These are phyloP conservation scores for Apotomis turbidana DNA, from an alignment of 2,888 invertebrate species.

Conservation along the genomic window DNA sequence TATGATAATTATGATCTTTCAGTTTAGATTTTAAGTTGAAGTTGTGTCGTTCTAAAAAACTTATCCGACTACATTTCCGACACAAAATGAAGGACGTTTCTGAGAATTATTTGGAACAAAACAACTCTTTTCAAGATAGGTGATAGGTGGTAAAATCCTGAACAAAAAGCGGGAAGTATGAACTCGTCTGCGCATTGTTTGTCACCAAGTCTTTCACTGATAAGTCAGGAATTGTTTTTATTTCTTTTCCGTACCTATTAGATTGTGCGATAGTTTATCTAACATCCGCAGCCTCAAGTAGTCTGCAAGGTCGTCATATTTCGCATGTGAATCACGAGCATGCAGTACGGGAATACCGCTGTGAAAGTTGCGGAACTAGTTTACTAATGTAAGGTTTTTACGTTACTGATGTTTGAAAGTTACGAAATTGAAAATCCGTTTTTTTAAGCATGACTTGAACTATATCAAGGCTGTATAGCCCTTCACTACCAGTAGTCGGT, in stretches of 20 bases:
- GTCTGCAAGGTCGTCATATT: conserved; percentile 24
- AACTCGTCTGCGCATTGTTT: not conserved
- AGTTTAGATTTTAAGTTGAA: no score
- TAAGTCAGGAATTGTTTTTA: not conserved
- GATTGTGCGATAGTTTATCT: conserved; percentile 13
- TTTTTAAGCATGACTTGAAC: not conserved
- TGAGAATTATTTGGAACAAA: no score
- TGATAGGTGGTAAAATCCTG: no score
- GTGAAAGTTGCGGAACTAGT: conserved; percentile 30
- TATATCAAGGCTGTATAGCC: no score
- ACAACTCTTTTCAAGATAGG: no score
- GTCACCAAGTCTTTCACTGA: not conserved
- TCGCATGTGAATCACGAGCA: conserved; percentile 16
- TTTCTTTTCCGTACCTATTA: not conserved
- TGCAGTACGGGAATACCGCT: conserved; percentile 26
- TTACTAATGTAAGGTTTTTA: conserved; percentile 18
- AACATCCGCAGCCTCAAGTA: conserved; percentile 18
- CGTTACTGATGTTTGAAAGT: not conserved
- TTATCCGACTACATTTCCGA: no score
- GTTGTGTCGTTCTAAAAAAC: no score
- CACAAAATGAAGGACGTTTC: no score
- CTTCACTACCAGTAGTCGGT: no score
- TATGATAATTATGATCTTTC: no score
- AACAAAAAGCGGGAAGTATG: no score
- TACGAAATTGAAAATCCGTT: not conserved